A percentile compares a stretch with the other conserved stretches of the same genome.
phyloP scores from a whole-genome alignment of 30 jellyfish, hydroid and myxozoan genomes.

The Phacellophora camtschatica region DNA sequence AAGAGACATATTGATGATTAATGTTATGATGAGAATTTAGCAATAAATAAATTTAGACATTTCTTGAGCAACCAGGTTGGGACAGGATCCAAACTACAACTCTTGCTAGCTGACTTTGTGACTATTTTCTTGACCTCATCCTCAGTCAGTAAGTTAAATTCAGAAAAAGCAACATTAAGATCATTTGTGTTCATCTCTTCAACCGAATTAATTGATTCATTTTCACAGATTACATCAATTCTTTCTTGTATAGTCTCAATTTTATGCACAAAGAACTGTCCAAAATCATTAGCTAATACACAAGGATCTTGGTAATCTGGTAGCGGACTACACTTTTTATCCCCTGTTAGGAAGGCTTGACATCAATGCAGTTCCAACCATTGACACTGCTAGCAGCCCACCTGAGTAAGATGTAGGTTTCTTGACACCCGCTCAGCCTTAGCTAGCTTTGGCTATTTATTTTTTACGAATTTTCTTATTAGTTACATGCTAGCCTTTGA shows the following conservation, averaged over 20 bases:
- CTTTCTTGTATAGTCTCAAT: slow-evolving; percentile 23
- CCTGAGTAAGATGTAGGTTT: too few species aligned
- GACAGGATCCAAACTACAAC: slow-evolving; percentile 34
- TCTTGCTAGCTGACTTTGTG: slow-evolving; percentile 15
- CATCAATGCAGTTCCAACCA: slow-evolving; percentile 14
- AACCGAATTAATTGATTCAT: background rate
- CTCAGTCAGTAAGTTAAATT: slow-evolving; percentile 17
- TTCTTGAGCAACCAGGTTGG: slow-evolving; percentile 46
- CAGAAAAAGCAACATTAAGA: background rate
- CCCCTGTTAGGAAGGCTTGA: slow-evolving; percentile 13
- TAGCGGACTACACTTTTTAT: slow-evolving; percentile 14
- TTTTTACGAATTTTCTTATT: too few species aligned
- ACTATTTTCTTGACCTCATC: slow-evolving; percentile 35
- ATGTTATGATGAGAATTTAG: slow-evolving; percentile 39
- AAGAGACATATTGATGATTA: too few species aligned
- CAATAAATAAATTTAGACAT: slow-evolving; percentile 8
- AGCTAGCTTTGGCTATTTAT: too few species aligned
- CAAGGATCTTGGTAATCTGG: slow-evolving; percentile 1
- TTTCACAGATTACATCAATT: slow-evolving; percentile 12
- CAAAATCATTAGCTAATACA: slow-evolving; percentile 36
- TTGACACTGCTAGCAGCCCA: too few species aligned
- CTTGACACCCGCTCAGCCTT: too few species aligned
- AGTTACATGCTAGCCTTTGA: too few species aligned
- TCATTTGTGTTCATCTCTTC: background rate
- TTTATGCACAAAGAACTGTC: slow-evolving; percentile 22